These are phyloP conservation scores for Pelusios castaneus DNA, from an alignment of 2,113 vertebrate genomes.

Conservation along the genomic window DNA sequence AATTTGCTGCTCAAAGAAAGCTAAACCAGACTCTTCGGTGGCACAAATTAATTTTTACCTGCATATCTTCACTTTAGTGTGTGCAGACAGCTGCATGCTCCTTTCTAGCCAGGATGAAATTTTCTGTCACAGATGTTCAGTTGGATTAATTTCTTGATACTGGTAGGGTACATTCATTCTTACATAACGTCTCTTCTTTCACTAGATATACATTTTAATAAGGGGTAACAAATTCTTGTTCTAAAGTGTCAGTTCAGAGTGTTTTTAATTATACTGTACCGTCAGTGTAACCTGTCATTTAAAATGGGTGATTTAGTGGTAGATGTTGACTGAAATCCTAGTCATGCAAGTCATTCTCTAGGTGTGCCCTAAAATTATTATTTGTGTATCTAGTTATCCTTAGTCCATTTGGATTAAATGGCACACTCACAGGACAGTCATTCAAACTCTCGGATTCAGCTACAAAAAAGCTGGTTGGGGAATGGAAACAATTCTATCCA, in stretches of 20 bases:
- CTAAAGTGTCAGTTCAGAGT: background rate
- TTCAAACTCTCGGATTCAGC: slow-evolving; percentile 98
- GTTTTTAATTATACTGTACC: background rate
- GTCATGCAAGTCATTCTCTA: background rate
- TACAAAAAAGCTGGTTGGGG: slow-evolving; percentile 95
- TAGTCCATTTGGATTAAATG: slow-evolving; percentile 97
- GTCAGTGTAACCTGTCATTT: background rate
- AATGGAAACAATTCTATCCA: slow-evolving; percentile 99
- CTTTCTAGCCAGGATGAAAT: background rate
- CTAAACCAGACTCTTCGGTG: too few relatives aligned
- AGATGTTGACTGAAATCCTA: slow-evolving; percentile 1
- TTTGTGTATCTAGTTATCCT: slow-evolving; percentile 88
- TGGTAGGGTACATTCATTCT: background rate
- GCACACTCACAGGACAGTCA: slow-evolving; percentile 96
- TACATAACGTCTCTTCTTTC: background rate
- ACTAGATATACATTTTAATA: background rate
- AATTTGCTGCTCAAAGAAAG: background rate
- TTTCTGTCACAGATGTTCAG: slow-evolving; percentile 20
- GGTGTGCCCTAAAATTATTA: background rate
- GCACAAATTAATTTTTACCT: background rate
- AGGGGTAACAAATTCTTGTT: slow-evolving; percentile 18
- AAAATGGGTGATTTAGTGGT: background rate
- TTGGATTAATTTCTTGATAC: background rate
- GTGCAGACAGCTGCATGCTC: background rate
- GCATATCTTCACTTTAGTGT: background rate